These are phyloP conservation scores for Caenorhabditis tropicalis DNA, from an alignment of 1,140 invertebrate species.

Conservation along the genomic window DNA sequence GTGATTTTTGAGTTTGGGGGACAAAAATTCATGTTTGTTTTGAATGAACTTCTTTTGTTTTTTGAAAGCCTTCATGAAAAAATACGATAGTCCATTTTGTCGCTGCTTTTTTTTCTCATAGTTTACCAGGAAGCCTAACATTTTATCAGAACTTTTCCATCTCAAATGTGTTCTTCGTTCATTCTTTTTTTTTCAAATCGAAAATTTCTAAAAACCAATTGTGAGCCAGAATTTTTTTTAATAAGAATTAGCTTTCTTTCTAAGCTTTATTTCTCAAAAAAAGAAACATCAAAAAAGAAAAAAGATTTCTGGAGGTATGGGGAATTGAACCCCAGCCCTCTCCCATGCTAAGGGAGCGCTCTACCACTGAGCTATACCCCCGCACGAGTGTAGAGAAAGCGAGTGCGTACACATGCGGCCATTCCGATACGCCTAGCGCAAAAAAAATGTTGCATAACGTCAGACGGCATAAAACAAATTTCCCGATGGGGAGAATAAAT, in stretches of 20 bases:
- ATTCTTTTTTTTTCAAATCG: no score
- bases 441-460: neutral
- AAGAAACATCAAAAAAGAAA: neutral
- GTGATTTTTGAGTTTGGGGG: neutral
- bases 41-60: neutral
- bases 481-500: no score
- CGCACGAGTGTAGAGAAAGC: neutral
- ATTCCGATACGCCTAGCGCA: neutral
- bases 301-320: conserved; percentile 26
- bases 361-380: conserved; percentile 47
- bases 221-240: no score
- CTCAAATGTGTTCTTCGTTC: no score
- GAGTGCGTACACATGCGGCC: neutral
- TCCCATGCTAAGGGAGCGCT: conserved; percentile 47
- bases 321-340: conserved; percentile 47
- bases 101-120: no score
- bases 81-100: no score
- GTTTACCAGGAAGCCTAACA: no score
- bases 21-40: neutral
- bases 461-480: neutral
- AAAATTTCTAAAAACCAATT: no score
- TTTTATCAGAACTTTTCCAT: no score
- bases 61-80: neutral
- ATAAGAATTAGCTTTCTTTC: no score
- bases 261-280: neutral